Conservation (phyloP, 2,797 vertebrate genomes). For the Gallinago stenura region DNA sequence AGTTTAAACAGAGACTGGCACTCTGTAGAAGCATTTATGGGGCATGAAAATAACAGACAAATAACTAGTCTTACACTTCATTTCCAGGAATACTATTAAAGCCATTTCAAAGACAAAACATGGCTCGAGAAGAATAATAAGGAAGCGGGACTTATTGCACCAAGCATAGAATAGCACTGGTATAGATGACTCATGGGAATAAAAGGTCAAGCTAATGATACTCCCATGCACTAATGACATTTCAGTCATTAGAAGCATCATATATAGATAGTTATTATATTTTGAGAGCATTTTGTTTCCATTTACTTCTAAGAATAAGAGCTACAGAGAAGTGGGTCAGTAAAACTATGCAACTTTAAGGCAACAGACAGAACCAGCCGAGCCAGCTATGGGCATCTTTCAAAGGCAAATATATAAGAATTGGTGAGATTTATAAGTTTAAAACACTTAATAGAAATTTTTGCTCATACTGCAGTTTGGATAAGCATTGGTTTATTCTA, state of each 20-base stretch:
- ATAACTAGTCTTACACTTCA: neutral
- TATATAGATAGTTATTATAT: neutral
- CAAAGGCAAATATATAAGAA: neutral
- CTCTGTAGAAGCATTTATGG: conserved; percentile 2
- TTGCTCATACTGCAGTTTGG: neutral
- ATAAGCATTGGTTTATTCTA: neutral
- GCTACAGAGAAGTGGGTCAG: neutral
- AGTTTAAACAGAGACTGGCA: neutral
- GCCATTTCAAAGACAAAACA: conserved; percentile 3
- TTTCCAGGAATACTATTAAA: conserved; percentile 3
- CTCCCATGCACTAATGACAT: neutral
- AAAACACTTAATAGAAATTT: neutral
- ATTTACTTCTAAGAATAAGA: conserved; percentile 5
- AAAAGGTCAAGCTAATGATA: neutral
- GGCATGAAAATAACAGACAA: neutral
- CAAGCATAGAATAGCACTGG: neutral
- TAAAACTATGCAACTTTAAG: conserved; percentile 8
- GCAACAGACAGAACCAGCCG: neutral
- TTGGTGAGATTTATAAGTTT: neutral
- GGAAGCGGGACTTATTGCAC: neutral
- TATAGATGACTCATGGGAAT: neutral
- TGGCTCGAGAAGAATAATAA: neutral
- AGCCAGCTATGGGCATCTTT: neutral
- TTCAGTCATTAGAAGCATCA: neutral
- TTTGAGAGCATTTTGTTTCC: neutral